Evolutionary conservation across 2,888 invertebrate genomes (phyloP), one percentile per base, ranked within the genome.

Genomic region (Antitype chi): DNA sequence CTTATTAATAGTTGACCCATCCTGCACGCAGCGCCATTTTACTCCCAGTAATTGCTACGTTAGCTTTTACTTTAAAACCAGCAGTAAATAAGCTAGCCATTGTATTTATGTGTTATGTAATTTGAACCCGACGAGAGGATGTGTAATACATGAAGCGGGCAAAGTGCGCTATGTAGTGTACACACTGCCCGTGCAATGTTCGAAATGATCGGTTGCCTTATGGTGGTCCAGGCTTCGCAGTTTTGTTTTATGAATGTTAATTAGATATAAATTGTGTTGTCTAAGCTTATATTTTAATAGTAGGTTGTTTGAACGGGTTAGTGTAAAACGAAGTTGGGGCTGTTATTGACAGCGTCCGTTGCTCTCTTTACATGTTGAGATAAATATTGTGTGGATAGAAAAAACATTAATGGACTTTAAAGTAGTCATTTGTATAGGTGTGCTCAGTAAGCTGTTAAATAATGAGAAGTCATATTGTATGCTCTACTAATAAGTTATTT

Each of bases 101-200:
- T 94, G 93, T 94, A 94, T 94, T 94, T 94, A 93, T 93, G 93
- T 89, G 92, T 92, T 93, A 93, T 92, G 93, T 94, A 93, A 94
- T 92, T 88, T 91, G 91, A 92, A 89, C 89, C 79, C 81, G 88
- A 88, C 84, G 88, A 87, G 84, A 82, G 85, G 85, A 86, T 87
- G 89, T 85, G 89, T 87, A 87, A 88, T 90, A 89, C 90, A 88
- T 81, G 87, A 63, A 70, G 38, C 68, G 76, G 77, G 70, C 76
- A 76, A 66, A 70, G 74, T 80, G 73, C 62, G 74, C 77, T 75
- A 79, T 84, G 79, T 78, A 80, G 79, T 78, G 74, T 76, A 73
- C 63, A 70, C 74, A 76, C 23, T 81, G 86, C 43, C 76, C 74
- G 74, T 74, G 13, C 76, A 76, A 70, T 81, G 86, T 82, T 75